Evolutionary conservation across 2,113 vertebrate genomes (phyloP).

Genomic region (Apodemus speciosus): DNA sequence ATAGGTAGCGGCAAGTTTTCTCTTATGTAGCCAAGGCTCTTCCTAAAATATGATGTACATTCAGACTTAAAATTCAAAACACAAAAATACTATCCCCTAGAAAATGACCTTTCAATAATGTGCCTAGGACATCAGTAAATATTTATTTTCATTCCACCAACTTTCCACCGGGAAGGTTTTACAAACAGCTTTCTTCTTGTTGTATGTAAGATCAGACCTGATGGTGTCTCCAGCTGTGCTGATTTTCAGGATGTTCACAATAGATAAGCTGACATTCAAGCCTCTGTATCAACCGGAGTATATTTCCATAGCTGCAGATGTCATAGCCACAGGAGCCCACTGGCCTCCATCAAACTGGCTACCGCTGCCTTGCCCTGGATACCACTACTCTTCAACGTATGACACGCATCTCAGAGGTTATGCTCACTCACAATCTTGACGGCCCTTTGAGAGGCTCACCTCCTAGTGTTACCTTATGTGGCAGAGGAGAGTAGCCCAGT

Average conservation of each 20-base stretch:
- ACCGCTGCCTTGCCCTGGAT: not conserved
- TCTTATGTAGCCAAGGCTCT: not conserved
- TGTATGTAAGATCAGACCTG: not conserved
- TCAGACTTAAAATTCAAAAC: slow-evolving; percentile 28
- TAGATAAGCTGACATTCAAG: not conserved
- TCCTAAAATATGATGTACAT: not conserved
- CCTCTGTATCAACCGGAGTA: not conserved
- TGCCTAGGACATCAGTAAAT: not conserved
- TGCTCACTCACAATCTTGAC: not conserved
- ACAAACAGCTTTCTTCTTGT: not conserved
- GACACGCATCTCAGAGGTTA: not conserved
- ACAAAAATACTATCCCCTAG: not conserved
- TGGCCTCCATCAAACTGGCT: not conserved
- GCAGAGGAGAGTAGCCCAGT: not conserved
- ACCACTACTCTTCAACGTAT: not conserved
- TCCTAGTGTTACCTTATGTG: not conserved
- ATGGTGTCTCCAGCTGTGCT: not conserved
- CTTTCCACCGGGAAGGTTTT: not conserved
- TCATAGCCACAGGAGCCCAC: not conserved
- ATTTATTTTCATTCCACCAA: not conserved
- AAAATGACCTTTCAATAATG: not conserved
- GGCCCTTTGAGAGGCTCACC: not conserved
- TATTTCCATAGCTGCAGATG: not conserved
- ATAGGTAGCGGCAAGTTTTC: not conserved
- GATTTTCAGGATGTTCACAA: slow-evolving; percentile 8